Evolutionary conservation across 2,888 invertebrate species (phyloP), one percentile per base, ranked within the genome.

Genomic region (Cacoxenus indagator): DNA sequence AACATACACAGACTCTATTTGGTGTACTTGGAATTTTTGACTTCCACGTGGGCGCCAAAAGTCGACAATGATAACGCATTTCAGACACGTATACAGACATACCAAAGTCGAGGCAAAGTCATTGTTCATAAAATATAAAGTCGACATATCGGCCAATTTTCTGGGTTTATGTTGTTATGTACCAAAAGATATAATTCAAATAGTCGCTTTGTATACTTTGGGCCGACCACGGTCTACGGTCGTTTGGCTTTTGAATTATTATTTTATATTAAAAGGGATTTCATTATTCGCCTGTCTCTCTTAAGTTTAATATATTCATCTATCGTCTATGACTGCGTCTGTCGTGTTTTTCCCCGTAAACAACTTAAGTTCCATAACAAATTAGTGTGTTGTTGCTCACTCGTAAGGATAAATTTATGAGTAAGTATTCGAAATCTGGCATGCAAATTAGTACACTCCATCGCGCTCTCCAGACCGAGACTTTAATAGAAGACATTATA

Each of bases 1-100:
- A n/a, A n/a, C n/a, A n/a, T n/a, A n/a, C n/a, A n/a, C n/a, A n/a
- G n/a, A n/a, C n/a, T n/a, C n/a, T n/a, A n/a, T n/a, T n/a, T n/a
- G n/a, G n/a, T n/a, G n/a, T n/a, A n/a, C n/a, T n/a, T n/a, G n/a
- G n/a, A n/a, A n/a, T n/a, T n/a, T n/a, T n/a, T n/a, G n/a, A n/a
- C n/a, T n/a, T n/a, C n/a, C n/a, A n/a, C n/a, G n/a, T n/a, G n/a
- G n/a, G n/a, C n/a, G n/a, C n/a, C n/a, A n/a, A n/a, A n/a, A n/a
- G n/a, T n/a, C n/a, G n/a, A n/a, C n/a, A n/a, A n/a, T n/a, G n/a
- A n/a, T n/a, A n/a, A n/a, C n/a, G n/a, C n/a, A 59, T 59, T 59
- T 9, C 14, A 59, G 59, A 19, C 59, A 59, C 59, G 59, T 59
- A 59, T 19, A n/a, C n/a, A n/a, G n/a, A n/a, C n/a, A 19, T 4